Evolutionary conservation across 2,888 invertebrate genomes (phyloP), one percentile per base, ranked within the genome.

Genomic region (Oligia strigilis): DNA sequence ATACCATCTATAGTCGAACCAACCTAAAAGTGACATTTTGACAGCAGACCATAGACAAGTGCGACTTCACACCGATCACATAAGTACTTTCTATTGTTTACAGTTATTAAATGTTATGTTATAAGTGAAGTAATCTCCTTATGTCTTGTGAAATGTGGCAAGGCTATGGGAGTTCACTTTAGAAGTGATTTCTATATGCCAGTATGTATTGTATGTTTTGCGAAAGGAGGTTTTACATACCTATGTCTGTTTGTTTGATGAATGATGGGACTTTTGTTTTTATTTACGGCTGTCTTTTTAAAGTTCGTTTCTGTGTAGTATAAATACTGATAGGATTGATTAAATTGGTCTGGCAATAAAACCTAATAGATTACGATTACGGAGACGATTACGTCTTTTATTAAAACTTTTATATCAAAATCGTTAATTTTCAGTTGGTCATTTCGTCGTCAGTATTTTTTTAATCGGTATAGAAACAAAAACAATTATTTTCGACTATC

Each of bases 31-130:
- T 79, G 83, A 78, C 81, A 85, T 81, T 78, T 89, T 83, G 81
- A 75, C 82, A 71, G 78, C 72, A 75, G 29, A 75, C 11, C 73
- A 80, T 17, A 72, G 71, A 77, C 76, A 75, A 64, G 83, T 69
- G 81, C 69, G 72, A 72, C 8, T 82, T 91, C 91, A 88, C 90
- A 90, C 46, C 80, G 85, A 85, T 82, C 85, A 80, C 23, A 71
- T 92, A 92, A 92, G 82, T 65, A 86, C 93, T 93, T 93, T 93
- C 93, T 93, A 93, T 93, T 92, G 92, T 93, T 90, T 89, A 86
- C 80, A 76, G 81, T 85, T 82, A 83, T 82, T 81, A 78, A 82
- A 81, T 82, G 46, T 82, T 74, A 81, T 81, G 80, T 83, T 89
- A 73, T 77, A 77, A 77, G 43, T 85, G 13, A 58, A 77, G 74